phyloP scores from a whole-genome alignment of 2,113 vertebrate genomes.

The Suricata suricatta region DNA sequence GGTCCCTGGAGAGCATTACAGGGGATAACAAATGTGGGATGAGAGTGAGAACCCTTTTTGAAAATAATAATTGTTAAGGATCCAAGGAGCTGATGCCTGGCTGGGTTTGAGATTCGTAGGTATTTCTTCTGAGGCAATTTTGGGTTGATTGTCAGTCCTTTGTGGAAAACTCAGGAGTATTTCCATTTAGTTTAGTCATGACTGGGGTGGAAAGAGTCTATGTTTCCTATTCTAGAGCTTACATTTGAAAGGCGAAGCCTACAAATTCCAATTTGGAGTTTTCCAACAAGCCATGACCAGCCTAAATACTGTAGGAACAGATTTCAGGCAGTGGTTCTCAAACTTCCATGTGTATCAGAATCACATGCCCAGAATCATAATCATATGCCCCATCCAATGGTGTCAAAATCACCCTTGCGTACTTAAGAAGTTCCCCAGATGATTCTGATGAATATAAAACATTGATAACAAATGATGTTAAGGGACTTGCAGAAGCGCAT shows the following conservation, averaged over 20 bases:
- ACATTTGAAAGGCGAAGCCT: not conserved
- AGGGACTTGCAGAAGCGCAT: not conserved
- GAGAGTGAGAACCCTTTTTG: not conserved
- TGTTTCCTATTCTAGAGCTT: not conserved
- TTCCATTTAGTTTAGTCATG: slow-evolving; percentile 28
- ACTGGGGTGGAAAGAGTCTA: not conserved
- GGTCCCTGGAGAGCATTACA: slow-evolving; percentile 58
- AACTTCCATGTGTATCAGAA: not conserved
- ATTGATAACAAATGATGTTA: not conserved
- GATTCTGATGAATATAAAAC: not conserved
- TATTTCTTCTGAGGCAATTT: slow-evolving; percentile 33
- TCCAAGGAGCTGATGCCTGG: not conserved
- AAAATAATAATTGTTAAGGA: slow-evolving; percentile 55
- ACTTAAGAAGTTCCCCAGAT: slow-evolving; percentile 37
- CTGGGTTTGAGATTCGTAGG: slow-evolving; percentile 18
- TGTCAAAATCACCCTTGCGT: not conserved
- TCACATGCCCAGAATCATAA: slow-evolving; percentile 8
- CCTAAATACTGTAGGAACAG: not conserved
- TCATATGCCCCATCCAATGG: not conserved
- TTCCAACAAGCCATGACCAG: not conserved
- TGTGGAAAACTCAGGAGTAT: slow-evolving; percentile 42
- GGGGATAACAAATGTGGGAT: slow-evolving; percentile 53
- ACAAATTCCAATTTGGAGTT: not conserved
- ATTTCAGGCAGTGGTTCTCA: slow-evolving; percentile 32
- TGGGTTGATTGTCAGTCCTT: not conserved